Percentiles rank a stretch among this genome's conserved stretches.
These are phyloP conservation scores for Cottoperca gobio DNA, from an alignment of 2,797 vertebrate genomes.

Conservation along the genomic window DNA sequence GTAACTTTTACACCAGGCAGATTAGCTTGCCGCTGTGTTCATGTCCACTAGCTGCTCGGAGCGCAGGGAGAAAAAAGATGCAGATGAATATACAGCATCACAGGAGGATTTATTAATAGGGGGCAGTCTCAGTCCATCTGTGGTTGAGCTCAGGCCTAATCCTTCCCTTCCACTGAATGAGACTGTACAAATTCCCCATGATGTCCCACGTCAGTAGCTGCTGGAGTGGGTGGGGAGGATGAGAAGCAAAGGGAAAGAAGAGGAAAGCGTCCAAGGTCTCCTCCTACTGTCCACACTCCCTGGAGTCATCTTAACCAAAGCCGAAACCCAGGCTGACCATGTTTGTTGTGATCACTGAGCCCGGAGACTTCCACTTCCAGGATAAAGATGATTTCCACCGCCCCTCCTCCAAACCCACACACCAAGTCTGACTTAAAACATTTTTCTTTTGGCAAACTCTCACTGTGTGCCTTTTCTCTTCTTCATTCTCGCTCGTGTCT, in stretches of 20 bases:
- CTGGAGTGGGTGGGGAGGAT: slow-evolving; percentile 66
- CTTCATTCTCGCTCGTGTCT: slow-evolving; percentile 8
- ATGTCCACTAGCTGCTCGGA: slow-evolving; percentile 64
- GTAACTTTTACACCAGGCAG: slow-evolving; percentile 68
- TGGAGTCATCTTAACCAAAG: slow-evolving; percentile 73
- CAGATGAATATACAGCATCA: slow-evolving; percentile 71
- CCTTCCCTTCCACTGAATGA: slow-evolving; percentile 61
- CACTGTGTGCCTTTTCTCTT: slow-evolving; percentile 13
- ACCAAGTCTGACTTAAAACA: slow-evolving; percentile 48
- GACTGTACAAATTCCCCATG: slow-evolving; percentile 73
- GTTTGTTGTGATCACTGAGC: slow-evolving; percentile 69
- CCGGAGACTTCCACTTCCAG: slow-evolving; percentile 59
- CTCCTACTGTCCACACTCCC: slow-evolving; percentile 65
- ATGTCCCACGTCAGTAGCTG: slow-evolving; percentile 73
- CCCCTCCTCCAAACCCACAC: slow-evolving; percentile 68
- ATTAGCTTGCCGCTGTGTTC: slow-evolving; percentile 70
- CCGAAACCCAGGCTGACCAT: slow-evolving; percentile 50
- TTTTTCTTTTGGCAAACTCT: slow-evolving; percentile 40
- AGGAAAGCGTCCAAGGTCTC: slow-evolving; percentile 61
- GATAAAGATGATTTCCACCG: slow-evolving; percentile 65
- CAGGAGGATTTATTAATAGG: slow-evolving; percentile 78
- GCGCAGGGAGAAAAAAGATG: slow-evolving; percentile 20
- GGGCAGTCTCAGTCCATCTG: slow-evolving; percentile 79
- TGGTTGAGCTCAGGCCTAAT: slow-evolving; percentile 73
- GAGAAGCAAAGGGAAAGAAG: slow-evolving; percentile 41